Base-by-base conservation (phyloP, 2,797 vertebrate genomes). In the Sebastes taczanowskii region DNA sequence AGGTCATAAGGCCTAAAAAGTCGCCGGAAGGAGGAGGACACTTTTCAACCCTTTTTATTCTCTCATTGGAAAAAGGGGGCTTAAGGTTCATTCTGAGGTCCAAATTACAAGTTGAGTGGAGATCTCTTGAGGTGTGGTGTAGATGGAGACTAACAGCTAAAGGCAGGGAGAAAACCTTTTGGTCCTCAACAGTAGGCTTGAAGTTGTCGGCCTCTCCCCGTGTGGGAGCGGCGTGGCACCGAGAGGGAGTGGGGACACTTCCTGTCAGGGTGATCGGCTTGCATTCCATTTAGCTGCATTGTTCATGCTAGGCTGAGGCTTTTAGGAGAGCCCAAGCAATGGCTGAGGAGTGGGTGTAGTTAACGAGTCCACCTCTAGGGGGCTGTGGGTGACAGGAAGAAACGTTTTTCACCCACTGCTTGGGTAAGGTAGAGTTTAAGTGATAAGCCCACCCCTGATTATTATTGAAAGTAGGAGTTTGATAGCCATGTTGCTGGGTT, bases 291-390 rank as follows among this genome's bases (percentile, higher is more conserved):
- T 70, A 76, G 77, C 74, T 84, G 81, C 56, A 7, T 68, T 80
- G 80, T 82, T 87, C 85, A 80, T 87, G 84, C 86, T 66, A 64
- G 61, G 70, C 82, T 74, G 79, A 82, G 72, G 78, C 74, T 87
- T 66, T 65, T 38, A 81, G 56, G 18, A 80, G 49, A 76, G 68
- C 77, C 73, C 63, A 67, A 82, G 70, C 82, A 81, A 82, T 71
- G 71, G 79, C 55, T 29, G 25, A 79, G 61, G 65, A 68, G 71
- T 35, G 64, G 59, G 22, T 68, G 74, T 11, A 69, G 42, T 52
- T 67, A 5, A 61, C 74, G 60, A 66, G 66, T 81, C 65, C 58
- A 55, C 64, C 78, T 74, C 23, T 72, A 11, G 46, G 56, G 64
- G 81, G 70, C 46, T 67, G 25, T 66, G 27, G 53, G 22, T 78